Conservation (phyloP, 2,113 vertebrate genomes). For the Pelvicachromis taeniatus region DNA sequence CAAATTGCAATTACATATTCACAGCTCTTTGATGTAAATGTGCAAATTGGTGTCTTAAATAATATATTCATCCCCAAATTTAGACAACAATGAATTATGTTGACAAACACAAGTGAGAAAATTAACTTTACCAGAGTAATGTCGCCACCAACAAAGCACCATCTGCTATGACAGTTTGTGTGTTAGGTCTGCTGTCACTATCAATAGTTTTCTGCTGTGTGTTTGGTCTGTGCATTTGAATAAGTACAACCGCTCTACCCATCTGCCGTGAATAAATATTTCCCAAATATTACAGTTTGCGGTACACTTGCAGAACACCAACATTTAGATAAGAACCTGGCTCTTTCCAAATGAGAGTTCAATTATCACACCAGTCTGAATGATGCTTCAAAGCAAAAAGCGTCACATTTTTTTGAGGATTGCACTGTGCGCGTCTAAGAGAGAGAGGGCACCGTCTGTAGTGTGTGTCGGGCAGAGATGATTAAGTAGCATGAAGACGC, state of each 20-base stretch:
- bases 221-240: constrained; percentile 17
- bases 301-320: background rate
- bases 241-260: constrained; percentile 16
- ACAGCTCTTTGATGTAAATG: constrained; percentile 26
- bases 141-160: constrained; percentile 19
- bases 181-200: constrained; percentile 35
- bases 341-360: background rate
- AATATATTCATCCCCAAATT: background rate
- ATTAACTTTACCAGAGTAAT: constrained; percentile 24
- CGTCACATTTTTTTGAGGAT: background rate
- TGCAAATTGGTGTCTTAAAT: constrained; percentile 6
- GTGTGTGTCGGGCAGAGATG: constrained; percentile 15
- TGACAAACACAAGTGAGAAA: constrained; percentile 21
- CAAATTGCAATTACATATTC: constrained; percentile 28
- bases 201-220: constrained; percentile 28
- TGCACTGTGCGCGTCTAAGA: background rate
- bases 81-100: background rate
- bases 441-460: background rate
- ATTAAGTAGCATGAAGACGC: constrained; percentile 52
- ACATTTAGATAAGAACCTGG: background rate
- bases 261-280: constrained; percentile 43
- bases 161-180: constrained; percentile 53
- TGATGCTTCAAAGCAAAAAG: background rate
- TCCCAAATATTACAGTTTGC: constrained; percentile 1
- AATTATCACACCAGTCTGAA: background rate